phyloP scores from a whole-genome alignment of 2,888 invertebrate genomes.

The Ichneumoninae sp. region DNA sequence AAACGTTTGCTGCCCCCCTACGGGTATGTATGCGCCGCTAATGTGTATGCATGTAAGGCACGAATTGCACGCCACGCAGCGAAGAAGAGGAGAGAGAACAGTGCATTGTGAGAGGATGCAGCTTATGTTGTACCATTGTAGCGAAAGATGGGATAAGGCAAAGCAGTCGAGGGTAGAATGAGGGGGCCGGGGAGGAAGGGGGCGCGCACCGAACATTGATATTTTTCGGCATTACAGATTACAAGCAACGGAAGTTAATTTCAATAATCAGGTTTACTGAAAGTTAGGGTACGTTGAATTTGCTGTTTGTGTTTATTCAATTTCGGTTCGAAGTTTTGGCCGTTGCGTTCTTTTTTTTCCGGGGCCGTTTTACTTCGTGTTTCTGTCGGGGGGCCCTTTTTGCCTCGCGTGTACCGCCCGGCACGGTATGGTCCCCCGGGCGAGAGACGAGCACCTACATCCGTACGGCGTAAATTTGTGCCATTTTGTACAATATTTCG shows the following conservation, averaged over 20 bases:
- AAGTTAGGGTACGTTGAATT: conserved; percentile 15
- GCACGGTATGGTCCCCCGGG: background rate
- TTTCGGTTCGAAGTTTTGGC: background rate
- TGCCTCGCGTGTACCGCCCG: background rate
- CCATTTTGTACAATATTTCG: background rate
- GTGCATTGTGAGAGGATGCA: conserved; percentile 11
- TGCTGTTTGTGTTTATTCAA: conserved; percentile 13
- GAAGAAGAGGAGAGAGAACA: background rate
- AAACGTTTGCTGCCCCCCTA: conserved; percentile 2
- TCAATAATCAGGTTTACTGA: conserved; percentile 11
- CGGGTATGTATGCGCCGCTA: background rate
- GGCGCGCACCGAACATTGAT: background rate
- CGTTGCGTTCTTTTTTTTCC: background rate
- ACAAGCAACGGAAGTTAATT: conserved; percentile 13
- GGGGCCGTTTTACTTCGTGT: too few relatives aligned
- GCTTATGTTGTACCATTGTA: conserved; percentile 11
- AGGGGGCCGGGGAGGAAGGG: background rate
- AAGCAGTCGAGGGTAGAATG: background rate
- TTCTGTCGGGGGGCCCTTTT: too few relatives aligned
- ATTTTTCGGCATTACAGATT: conserved; percentile 18
- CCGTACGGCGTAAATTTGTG: background rate
- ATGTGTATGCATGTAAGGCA: conserved; percentile 13
- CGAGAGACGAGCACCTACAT: background rate
- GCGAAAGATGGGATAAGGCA: conserved; percentile 6
- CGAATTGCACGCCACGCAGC: conserved; percentile 11